These are phyloP conservation scores for Pelecanus crispus DNA, from an alignment of 2,113 vertebrate genomes.

Conservation along the genomic window DNA sequence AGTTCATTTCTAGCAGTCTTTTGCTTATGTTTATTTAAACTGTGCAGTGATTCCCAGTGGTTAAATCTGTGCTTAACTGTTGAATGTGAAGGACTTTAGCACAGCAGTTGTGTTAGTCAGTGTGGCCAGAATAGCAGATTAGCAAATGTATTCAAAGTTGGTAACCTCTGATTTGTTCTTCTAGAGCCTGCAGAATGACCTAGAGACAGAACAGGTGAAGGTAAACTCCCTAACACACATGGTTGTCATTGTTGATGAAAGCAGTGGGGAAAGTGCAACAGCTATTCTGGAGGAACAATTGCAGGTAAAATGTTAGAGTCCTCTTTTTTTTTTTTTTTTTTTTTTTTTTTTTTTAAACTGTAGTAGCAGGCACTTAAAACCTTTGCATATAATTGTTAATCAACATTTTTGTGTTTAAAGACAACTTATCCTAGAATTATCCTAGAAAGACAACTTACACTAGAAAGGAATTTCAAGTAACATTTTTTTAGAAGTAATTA, in stretches of 20 bases:
- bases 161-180: not conserved
- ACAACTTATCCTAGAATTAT: not conserved
- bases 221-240: conserved; percentile 98
- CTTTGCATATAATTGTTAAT: not conserved
- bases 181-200: conserved; percentile 88
- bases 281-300: conserved; percentile 89
- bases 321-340: not conserved
- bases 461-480: not conserved
- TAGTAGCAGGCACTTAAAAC: not conserved
- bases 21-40: not conserved
- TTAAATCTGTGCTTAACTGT: not conserved
- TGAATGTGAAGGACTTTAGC: not conserved
- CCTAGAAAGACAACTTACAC: not conserved
- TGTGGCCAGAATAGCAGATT: not conserved
- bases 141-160: not conserved
- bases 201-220: conserved; percentile 94
- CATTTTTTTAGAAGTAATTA: not conserved
- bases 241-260: conserved; percentile 98
- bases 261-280: conserved; percentile 88
- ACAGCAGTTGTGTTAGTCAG: not conserved
- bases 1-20: not conserved
- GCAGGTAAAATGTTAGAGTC: conserved; percentile 74
- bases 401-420: not conserved
- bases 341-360: not conserved
- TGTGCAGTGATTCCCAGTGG: not conserved